Evolutionary conservation across 2,113 vertebrate genomes (phyloP).

Genomic region (Cheirogaleus medius): DNA sequence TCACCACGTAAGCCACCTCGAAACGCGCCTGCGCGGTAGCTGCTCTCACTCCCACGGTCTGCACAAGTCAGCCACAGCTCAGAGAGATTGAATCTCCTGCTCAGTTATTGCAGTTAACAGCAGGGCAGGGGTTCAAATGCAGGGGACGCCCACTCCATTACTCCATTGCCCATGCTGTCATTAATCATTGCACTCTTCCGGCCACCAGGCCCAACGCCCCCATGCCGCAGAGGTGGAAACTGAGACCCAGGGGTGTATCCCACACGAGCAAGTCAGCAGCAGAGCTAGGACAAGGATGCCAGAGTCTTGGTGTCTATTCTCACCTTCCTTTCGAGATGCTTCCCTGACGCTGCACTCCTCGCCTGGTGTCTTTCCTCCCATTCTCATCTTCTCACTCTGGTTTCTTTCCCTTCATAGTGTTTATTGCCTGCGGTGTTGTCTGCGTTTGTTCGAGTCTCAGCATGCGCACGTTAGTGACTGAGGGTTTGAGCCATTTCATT

Average conservation of each 20-base stretch:
- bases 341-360: not conserved
- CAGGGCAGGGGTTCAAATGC: not conserved
- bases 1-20: rapidly evolving
- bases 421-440: rapidly evolving
- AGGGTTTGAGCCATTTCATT: not conserved
- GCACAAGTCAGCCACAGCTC: not conserved
- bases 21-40: rapidly evolving
- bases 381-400: not conserved
- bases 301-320: rapidly evolving
- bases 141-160: rapidly evolving
- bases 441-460: too few relatives aligned
- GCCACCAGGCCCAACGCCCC: not conserved
- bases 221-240: not conserved
- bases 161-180: rapidly evolving
- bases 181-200: not conserved
- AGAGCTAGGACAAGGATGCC: not conserved
- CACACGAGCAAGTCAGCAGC: rapidly evolving
- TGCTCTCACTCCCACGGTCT: not conserved
- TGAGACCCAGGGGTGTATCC: not conserved
- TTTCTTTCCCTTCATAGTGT: not conserved
- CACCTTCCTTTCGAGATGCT: rapidly evolving
- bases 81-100: not conserved
- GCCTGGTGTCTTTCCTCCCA: too few relatives aligned
- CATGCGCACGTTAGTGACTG: too few relatives aligned
- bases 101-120: not conserved